Base-by-base conservation (phyloP, 2,797 vertebrate species). In the Melanotaenia pygmaea region DNA sequence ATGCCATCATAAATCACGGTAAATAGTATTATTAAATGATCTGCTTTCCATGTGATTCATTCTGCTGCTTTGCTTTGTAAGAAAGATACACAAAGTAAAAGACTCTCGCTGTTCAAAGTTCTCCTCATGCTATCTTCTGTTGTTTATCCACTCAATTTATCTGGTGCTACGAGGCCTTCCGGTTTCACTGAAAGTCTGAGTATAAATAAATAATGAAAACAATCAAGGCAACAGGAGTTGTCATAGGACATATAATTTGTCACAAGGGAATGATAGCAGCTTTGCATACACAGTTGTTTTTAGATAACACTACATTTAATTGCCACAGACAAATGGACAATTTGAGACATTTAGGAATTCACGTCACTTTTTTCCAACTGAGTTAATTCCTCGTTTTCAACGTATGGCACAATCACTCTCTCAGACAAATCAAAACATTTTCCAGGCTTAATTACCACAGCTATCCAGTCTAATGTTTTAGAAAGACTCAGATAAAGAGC, bases 1-100 rank as follows among this genome's bases (percentile, higher is more conserved):
- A 80, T 82, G 74, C 76, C 58, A 74, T 75, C 74, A 88, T 91
- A 83, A 89, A 86, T 92, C 84, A 88, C 40, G 57, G 73, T 83
- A 85, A 91, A 89, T 70, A 82, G 64, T 91, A 85, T 87, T 86
- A 88, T 88, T 85, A 85, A 86, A 91, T 90, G 67, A 85, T 89
- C 72, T 77, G 51, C 62, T 88, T 86, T 81, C 83, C 85, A 68
- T 80, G 74, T 88, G 78, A 80, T 88, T 82, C 78, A 69, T 84
- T 91, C 67, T 85, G 72, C 70, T 83, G 74, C 74, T 67, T 26
- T n/a, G 6, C 62, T 65, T 74, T 62, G 51, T 43, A 1, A 6
- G 7, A 37, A 76, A 70, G 73, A 63, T 34, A 2, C 12, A 26
- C 18, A 4, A 30, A 30, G 28, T 30, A 30, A 30, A 30, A 3